Evolutionary conservation across 2,113 vertebrate species (phyloP).

Genomic region (Gambusia affinis): DNA sequence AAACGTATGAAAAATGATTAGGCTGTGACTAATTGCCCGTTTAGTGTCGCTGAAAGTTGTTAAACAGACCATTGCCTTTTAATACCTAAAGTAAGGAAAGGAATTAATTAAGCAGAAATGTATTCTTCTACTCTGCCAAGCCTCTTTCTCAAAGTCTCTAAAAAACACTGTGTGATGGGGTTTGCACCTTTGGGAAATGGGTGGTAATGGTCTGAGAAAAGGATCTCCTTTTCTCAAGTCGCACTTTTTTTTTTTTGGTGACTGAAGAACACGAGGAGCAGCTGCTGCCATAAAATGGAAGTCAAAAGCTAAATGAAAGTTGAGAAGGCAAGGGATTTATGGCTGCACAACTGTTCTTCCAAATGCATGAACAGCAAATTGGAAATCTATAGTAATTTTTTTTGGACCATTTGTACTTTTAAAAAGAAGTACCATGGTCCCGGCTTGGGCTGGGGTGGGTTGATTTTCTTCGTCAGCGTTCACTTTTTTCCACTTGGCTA

Average conservation of each 20-base stretch:
- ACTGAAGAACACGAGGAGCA: slow-evolving; percentile 54
- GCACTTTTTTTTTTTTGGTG: slow-evolving; percentile 54
- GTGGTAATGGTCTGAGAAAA: slow-evolving; percentile 71
- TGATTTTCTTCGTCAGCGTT: slow-evolving; percentile 28
- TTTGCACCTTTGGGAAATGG: slow-evolving; percentile 69
- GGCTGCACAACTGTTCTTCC: slow-evolving; percentile 34
- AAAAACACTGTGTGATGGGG: slow-evolving; percentile 71
- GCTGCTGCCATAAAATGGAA: slow-evolving; percentile 53
- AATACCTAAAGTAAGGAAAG: slow-evolving; percentile 82
- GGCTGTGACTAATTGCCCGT: slow-evolving; percentile 83
- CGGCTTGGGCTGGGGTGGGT: not conserved
- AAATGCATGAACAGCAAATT: slow-evolving; percentile 41
- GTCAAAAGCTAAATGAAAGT: slow-evolving; percentile 37
- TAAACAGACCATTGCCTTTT: slow-evolving; percentile 85
- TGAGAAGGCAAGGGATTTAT: slow-evolving; percentile 42
- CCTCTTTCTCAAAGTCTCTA: slow-evolving; percentile 67
- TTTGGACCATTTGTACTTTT: not conserved
- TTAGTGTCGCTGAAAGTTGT: slow-evolving; percentile 82
- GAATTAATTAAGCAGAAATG: slow-evolving; percentile 85
- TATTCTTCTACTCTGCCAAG: slow-evolving; percentile 80
- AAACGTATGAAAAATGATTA: slow-evolving; percentile 83
- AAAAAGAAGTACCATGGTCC: not conserved
- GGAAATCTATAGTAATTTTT: slow-evolving; percentile 33
- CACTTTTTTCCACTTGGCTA: slow-evolving; percentile 20
- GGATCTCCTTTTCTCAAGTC: slow-evolving; percentile 59